Base-by-base conservation (phyloP, 1,140 invertebrate species). In the Sipha flava region DNA sequence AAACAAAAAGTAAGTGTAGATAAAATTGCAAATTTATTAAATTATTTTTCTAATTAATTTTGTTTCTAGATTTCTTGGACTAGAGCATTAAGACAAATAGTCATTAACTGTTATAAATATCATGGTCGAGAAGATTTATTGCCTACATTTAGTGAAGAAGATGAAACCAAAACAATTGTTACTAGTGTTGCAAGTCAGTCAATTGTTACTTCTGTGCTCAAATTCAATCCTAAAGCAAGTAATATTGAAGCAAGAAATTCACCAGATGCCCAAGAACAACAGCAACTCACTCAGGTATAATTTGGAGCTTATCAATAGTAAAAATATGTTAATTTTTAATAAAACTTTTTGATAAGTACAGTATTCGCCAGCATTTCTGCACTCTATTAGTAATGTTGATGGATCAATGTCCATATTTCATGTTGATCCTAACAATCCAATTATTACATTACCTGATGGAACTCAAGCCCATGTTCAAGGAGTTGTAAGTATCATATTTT, bases 61-160 rank as follows among this genome's bases (percentile, higher is more conserved):
- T 79, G 75, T 43, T 85, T 87, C 21, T 86, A 98, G 95, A 96
- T 98, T 83, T 98, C 96, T 40, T 98, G 97, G 96, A 98, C 97
- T 16, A 95, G 98, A 86, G 96, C 96, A n/a, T 87, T 98, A 77
- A 88, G 97, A 29, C 95, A 98, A 87, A 98, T 98, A 82, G 96
- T 98, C 54, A 95, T 97, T 84, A 98, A 98, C 87, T 98, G 97
- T 87, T 98, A 98, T 87, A 97, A 97, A 88, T 97, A 95, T 87
- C 97, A 98, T 87, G 95, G 95, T 1, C 89, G 97, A 82, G 96
- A 98, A 87, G 97, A 98, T 86, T 88, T 98, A 43, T 87, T 98
- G 81, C 96, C 96, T 6, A 94, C 94, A 21, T 98, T 98, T 87
- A 93, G 89, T 80, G 96, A 97, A 84, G 95, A 97, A 73, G 93